Base-by-base conservation (phyloP, 2,888 invertebrate genomes). In the Drosophila mimica region DNA sequence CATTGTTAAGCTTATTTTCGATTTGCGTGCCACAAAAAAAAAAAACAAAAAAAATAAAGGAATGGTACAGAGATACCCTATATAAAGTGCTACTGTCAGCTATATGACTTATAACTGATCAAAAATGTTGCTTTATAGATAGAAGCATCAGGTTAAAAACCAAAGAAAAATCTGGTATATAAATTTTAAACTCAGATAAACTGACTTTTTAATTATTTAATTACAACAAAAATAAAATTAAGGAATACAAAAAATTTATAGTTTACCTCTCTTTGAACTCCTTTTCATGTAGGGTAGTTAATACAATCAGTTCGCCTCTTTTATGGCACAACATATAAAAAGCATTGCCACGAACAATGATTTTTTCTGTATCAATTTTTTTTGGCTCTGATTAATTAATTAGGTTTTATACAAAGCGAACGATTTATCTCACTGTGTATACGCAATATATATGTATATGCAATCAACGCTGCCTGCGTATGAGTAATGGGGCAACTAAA, bases 401-500 rank as follows among this genome's bases (percentile, higher is more conserved):
- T 81, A 60, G 60, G 71, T 76, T 82, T 75, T 70, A 69, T 69
- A 66, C 76, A 76, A 79, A 76, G 70, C 79, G 69, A 76, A 74
- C 88, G 70, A 70, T 70, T 85, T 76, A 83, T 81, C 74, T 76
- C 67, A 20, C 59, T 15, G 65, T 70, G 79, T 81, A 76, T 82
- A 64, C 72, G 69, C 30, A 72, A 70, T 82, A 51, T 76, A 48
- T 28, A 20, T n/a, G 20, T 78, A 49, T 28, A 28, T 20, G 17
- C 20, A 52, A 31, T 51, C 74, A 71, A 79, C 68, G 69, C 61
- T 52, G 46, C 8, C 61, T 52, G 83, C 84, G 90, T 89, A 89
- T 85, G 88, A 89, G 86, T 88, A 89, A 85, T 89, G 84, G 38
- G 69, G 20, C 68, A 64, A 79, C 78, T 75, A 77, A 73, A 77